Percentiles rank a stretch among this genome's conserved stretches.
phyloP scores from a whole-genome alignment of 2,113 vertebrate genomes.

The Bambusicola thoracicus region DNA sequence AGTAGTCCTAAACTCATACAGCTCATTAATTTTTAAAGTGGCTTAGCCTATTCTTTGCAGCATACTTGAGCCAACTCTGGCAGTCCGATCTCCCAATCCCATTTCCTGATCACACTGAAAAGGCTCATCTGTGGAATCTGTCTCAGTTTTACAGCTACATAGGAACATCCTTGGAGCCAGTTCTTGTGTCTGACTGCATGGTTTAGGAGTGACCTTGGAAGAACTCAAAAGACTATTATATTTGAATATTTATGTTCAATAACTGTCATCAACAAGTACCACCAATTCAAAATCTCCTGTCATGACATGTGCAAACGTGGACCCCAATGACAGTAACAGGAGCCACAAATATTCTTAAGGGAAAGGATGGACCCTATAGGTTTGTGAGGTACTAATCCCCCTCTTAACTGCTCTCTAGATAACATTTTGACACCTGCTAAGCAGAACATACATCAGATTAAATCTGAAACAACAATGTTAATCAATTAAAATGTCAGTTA shows the following conservation, averaged over 20 bases:
- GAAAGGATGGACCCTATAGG: background rate
- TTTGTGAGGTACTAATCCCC: fast-evolving
- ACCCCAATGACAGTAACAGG: background rate
- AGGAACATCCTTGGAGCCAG: background rate
- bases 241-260: background rate
- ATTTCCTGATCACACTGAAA: background rate
- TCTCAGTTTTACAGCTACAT: background rate
- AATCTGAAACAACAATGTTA: background rate
- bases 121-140: background rate
- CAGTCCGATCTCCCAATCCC: background rate
- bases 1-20: constrained; percentile 37
- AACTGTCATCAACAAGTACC: background rate
- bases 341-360: background rate
- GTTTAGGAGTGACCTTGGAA: background rate
- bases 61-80: background rate
- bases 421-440: background rate
- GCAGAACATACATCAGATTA: background rate
- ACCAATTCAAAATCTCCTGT: background rate
- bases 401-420: background rate
- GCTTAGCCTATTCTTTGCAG: constrained; percentile 14
- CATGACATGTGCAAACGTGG: background rate
- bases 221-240: background rate
- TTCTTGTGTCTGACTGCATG: background rate
- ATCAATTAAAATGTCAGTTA: background rate
- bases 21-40: constrained; percentile 60